phyloP scores from a whole-genome alignment of 2,888 invertebrate genomes.

The Eulithis testata region DNA sequence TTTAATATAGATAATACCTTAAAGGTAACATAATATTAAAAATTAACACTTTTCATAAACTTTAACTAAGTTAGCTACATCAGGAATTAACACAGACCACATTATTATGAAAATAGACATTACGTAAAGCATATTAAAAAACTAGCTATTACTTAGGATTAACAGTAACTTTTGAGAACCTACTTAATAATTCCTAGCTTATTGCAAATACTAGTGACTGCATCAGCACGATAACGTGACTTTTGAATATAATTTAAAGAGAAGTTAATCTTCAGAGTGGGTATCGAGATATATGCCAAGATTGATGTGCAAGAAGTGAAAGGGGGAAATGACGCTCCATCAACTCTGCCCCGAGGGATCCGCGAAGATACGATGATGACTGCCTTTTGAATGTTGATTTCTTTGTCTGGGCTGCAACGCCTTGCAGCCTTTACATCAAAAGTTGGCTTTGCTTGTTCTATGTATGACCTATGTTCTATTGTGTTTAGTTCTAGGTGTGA shows the following conservation, averaged over 20 bases:
- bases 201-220: conserved; percentile 15
- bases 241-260: conserved; percentile 16
- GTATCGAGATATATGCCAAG: conserved; percentile 36
- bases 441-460: neutral
- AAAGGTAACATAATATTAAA: too few relatives aligned
- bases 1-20: too few relatives aligned
- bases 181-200: neutral
- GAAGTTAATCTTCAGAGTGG: conserved; percentile 30
- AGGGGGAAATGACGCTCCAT: conserved; percentile 44
- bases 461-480: neutral
- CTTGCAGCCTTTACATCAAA: neutral
- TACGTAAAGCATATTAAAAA: too few relatives aligned
- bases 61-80: too few relatives aligned
- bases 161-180: neutral
- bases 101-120: too few relatives aligned
- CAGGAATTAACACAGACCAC: too few relatives aligned
- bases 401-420: conserved; percentile 11
- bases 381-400: conserved; percentile 33
- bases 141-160: too few relatives aligned
- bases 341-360: conserved; percentile 39
- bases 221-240: conserved; percentile 14
- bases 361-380: conserved; percentile 36
- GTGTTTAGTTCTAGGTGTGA: neutral
- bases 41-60: too few relatives aligned
- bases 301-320: conserved; percentile 45